Evolutionary conservation across 2,888 invertebrate genomes (phyloP), one percentile per base, ranked within the genome.

Genomic region (Cacoxenus indagator): DNA sequence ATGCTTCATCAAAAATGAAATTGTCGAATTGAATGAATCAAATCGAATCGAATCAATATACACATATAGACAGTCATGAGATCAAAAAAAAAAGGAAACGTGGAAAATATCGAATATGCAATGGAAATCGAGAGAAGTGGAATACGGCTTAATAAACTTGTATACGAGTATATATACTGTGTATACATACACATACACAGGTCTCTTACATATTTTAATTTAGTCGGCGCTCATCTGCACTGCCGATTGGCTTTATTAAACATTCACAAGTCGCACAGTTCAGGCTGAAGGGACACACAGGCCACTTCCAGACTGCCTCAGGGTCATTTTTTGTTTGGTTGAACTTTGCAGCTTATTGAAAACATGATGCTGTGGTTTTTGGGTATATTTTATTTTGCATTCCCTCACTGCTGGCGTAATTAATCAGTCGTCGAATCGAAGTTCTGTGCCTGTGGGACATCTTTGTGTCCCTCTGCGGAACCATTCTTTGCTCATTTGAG

Each of bases 1-100:
- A 57, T 29, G 57, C 57, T 29, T 57, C 57, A 26, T n/a, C 57
- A 29, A 17, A 57, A 57, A 57, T 57, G 29, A 57, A 55, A 71
- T 62, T 54, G 64, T 2, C n/a, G 67, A 70, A 67, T 59, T 51
- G 68, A 72, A 70, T 70, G 70, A 64, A 72, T 70, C 70, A 69
- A 79, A 69, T 76, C 76, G n/a, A n/a, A n/a, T n/a, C n/a, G n/a
- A n/a, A n/a, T n/a, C n/a, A n/a, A n/a, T n/a, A n/a, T n/a, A n/a
- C n/a, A n/a, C n/a, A n/a, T n/a, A n/a, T n/a, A n/a, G n/a, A n/a
- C n/a, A 70, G 66, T 68, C 65, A 64, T 66, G 55, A 11, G 27
- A 6, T 17, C 19, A 51, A 51, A 51, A 19, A 54, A 19, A 19
- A 11, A n/a, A n/a, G n/a, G n/a, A 24, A 54, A 1, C 2, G 11